phyloP scores from a whole-genome alignment of 1,140 invertebrate species.

The Saxidomus purpurata region DNA sequence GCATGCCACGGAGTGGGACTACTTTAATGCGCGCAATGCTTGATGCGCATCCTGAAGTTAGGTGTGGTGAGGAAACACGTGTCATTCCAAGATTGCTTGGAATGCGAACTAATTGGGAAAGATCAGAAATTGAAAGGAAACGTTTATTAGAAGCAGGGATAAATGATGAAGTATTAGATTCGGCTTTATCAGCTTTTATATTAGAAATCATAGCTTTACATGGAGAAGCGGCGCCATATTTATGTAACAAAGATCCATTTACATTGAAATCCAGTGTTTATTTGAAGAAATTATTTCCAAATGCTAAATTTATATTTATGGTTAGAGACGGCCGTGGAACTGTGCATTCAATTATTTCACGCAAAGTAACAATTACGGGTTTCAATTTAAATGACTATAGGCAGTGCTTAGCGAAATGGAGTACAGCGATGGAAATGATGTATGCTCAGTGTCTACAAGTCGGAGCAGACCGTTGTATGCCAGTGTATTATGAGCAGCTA shows the following conservation, averaged over 20 bases:
- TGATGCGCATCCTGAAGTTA: conserved; percentile 99
- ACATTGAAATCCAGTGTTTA: conserved; percentile 94
- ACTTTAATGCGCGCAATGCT: conserved; percentile 99
- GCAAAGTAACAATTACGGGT: conserved; percentile 98
- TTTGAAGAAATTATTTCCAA: conserved; percentile 91
- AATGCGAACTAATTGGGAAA: conserved; percentile 83
- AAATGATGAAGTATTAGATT: conserved; percentile 96
- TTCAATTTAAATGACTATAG: conserved; percentile 97
- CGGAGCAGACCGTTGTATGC: conserved; percentile 94
- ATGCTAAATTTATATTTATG: conserved; percentile 99
- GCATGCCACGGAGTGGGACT: conserved; percentile 98
- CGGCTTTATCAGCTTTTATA: conserved; percentile 98
- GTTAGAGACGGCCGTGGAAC: conserved; percentile 98
- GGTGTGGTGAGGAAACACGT: conserved; percentile 99
- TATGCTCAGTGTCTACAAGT: conserved; percentile 95
- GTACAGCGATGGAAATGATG: conserved; percentile 97
- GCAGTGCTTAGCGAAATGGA: conserved; percentile 98
- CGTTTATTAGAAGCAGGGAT: conserved; percentile 97
- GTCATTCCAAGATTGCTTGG: conserved; percentile 92
- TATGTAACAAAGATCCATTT: conserved; percentile 99
- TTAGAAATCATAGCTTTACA: conserved; percentile 91
- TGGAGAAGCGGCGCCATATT: conserved; percentile 94
- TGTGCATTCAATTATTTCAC: conserved; percentile 99
- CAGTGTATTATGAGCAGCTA: conserved; percentile 98
- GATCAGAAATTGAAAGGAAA: conserved; percentile 86